Conservation (phyloP, 2,797 vertebrate genomes). For the Brachyalestes nurse region DNA sequence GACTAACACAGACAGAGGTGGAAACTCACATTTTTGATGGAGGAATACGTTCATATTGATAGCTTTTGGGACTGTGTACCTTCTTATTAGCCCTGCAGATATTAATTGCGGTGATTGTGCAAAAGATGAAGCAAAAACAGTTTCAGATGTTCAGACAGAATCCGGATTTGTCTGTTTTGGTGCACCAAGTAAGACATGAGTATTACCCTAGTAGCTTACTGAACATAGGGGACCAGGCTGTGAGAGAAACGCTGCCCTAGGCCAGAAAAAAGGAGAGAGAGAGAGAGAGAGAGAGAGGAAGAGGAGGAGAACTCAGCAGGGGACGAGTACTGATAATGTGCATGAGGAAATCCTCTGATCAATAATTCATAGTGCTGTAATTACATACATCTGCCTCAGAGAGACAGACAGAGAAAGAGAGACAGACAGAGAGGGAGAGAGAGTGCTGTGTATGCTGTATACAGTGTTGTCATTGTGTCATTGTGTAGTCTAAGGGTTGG, state of each 20-base stretch:
- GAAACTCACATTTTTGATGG: neutral
- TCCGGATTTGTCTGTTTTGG: neutral
- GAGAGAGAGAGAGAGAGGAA: conserved; percentile 16
- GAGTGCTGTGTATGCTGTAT: neutral
- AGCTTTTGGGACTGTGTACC: neutral
- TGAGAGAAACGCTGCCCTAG: conserved; percentile 15
- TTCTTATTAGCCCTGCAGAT: neutral
- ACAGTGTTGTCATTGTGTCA: conserved; percentile 5
- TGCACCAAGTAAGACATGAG: neutral
- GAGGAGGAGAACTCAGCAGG: conserved; percentile 47
- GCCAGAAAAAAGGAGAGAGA: conserved; percentile 14
- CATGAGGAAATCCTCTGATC: conserved; percentile 60
- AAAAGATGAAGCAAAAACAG: neutral
- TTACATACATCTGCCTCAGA: conserved; percentile 56
- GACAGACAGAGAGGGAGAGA: neutral
- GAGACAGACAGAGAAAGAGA: conserved; percentile 18
- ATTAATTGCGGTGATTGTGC: neutral
- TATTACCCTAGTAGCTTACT: conserved; percentile 15
- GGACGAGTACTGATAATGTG: conserved; percentile 44
- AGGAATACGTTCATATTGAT: neutral
- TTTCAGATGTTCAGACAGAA: neutral
- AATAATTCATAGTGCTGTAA: conserved; percentile 62
- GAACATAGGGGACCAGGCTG: neutral
- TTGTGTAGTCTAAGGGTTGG: neutral
- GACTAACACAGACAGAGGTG: neutral